Evolutionary conservation across 1,140 invertebrate species (phyloP).

Genomic region (Araneus ventricosus): DNA sequence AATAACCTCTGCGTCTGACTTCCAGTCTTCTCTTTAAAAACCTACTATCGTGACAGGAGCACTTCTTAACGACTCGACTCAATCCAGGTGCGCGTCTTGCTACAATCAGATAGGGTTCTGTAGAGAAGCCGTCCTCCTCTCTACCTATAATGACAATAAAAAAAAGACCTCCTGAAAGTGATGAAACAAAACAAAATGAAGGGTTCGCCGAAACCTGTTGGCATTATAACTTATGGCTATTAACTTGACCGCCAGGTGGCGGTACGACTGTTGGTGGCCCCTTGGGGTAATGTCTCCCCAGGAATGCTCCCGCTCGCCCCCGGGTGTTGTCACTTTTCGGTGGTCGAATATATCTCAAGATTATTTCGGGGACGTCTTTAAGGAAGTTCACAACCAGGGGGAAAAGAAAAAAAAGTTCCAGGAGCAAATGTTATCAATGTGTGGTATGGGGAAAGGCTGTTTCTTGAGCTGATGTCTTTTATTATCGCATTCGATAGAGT

Average conservation of each 20-base stretch:
- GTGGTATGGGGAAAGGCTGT: neutral
- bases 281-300: constrained; percentile 35
- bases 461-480: neutral
- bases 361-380: constrained; percentile 1
- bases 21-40: neutral
- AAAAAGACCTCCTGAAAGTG: neutral
- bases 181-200: constrained; percentile 33
- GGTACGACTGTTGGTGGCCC: neutral
- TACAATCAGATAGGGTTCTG: neutral
- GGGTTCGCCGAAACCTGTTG: constrained; percentile 20
- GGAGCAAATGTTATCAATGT: neutral
- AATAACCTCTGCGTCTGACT: constrained; percentile 14
- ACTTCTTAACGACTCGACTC: neutral
- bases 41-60: constrained; percentile 9
- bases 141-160: constrained; percentile 22
- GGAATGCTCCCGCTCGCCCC: constrained; percentile 18
- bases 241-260: constrained; percentile 39
- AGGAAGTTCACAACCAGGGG: neutral
- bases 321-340: constrained; percentile 17
- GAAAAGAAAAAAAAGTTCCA: neutral
- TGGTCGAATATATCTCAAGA: neutral
- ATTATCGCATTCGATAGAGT: neutral
- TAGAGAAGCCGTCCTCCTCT: neutral
- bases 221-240: constrained; percentile 17
- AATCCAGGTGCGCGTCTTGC: neutral